Conservation (phyloP, 2,113 vertebrate genomes). For the Tragelaphus imberbis region DNA sequence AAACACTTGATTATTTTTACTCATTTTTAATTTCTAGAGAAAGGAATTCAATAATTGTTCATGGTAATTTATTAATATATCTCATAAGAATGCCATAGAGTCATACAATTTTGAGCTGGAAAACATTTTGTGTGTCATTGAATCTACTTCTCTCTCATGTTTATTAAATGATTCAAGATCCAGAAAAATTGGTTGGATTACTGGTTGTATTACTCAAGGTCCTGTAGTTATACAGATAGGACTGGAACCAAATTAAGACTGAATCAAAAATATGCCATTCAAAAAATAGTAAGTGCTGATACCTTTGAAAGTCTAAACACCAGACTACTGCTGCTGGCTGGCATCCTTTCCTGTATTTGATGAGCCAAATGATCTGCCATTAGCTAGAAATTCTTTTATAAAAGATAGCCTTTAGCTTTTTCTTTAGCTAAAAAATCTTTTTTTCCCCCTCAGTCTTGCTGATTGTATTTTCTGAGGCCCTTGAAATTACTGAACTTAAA, state of each 20-base stretch:
- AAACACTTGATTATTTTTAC: background rate
- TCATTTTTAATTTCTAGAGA: constrained; percentile 18
- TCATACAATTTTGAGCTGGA: background rate
- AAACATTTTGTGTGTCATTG: constrained; percentile 4
- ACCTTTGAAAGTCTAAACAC: background rate
- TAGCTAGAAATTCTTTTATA: background rate
- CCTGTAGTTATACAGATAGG: background rate
- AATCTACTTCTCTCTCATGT: background rate
- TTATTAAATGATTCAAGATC: background rate
- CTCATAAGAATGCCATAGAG: background rate
- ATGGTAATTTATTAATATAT: background rate
- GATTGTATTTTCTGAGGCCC: background rate
- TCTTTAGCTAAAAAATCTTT: background rate
- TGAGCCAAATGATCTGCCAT: background rate
- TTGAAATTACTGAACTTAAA: background rate
- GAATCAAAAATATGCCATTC: background rate
- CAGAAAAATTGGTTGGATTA: background rate
- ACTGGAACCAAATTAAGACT: background rate
- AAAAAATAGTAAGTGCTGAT: background rate
- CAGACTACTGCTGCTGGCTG: background rate
- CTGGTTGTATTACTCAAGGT: background rate
- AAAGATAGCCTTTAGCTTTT: background rate
- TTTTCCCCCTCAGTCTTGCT: background rate
- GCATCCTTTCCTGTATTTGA: background rate
- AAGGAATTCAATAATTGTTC: background rate